Evolutionary conservation across 2,888 invertebrate genomes (phyloP), one percentile per base, ranked within the genome.

Genomic region (Altica lythri): DNA sequence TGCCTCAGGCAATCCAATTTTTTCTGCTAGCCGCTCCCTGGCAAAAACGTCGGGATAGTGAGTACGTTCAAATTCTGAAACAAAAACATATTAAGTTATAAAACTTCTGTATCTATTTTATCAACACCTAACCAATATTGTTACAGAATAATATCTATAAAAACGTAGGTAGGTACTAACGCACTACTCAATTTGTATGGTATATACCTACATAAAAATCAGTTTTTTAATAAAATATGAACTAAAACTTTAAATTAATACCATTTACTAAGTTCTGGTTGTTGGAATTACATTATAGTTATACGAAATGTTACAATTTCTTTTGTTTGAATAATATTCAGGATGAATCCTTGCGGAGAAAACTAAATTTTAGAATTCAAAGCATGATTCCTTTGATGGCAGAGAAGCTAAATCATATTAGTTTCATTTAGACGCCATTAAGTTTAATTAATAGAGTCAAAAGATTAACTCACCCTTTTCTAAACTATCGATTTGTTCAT

Each of bases 41-140:
- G 95, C 95, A 80, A 95, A 96, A 67, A 96, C 95, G 80, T 96
- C 95, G 62, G 95, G 96, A 79, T 96, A 96, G 80, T 96, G 95
- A 70, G 95, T 95, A 78, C 95, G 81, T 81, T 95, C 95, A 81
- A 96, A 96, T 83, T 95, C 95, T 95, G 83, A 62, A 82, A 80
- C 68, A 66, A 69, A 65, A 59, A 63, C 60, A 27, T 10, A n/a
- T n/a, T n/a, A n/a, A n/a, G n/a, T n/a, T n/a, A n/a, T n/a, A 47
- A 4, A 27, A 12, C n/a, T 8, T 10, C 16, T 0, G 5, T 4
- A 30, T 45, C 4, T 30, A 6, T 19, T 14, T 9, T 27, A 9
- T 10, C 27, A 9, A 16, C 10, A 29, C 29, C 29, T 10, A 29
- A 29, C 9, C 29, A 29, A n/a, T n/a, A 29, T 10, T n/a, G 10